Evolutionary conservation across 2,797 vertebrate species (phyloP), one percentile per base, ranked within the genome.

Genomic region (Okamejei kenojei): DNA sequence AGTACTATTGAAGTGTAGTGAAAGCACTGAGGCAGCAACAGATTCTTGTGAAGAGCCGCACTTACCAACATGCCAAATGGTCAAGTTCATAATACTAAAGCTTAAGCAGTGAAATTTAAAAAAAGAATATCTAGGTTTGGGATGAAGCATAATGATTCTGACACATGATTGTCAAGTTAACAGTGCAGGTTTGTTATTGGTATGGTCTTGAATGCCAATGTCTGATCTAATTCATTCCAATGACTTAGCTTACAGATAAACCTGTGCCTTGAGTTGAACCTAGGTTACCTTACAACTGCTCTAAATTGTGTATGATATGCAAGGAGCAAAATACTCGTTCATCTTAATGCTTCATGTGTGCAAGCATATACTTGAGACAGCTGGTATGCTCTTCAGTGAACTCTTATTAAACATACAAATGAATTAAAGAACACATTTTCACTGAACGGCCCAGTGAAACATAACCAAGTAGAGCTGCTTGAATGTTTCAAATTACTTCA

Each of bases 401-500:
- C 90, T n/a, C 23, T 73, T 92, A 92, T 76, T 92, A 92, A 92
- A 92, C 71, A 38, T 29, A 29, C 68, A 92, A 38, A 45, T 54
- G 71, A 92, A 74, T 92, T 76, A 74, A 76, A 54, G 35, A 92
- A 76, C 38, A 76, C 61, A 73, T 71, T 74, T 76, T 90, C 15
- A 38, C 68, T 90, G 88, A 90, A 71, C 35, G 38, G 35, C 63
- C 65, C 32, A 88, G 73, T 58, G 23, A 92, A 92, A 76, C 45
- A 71, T 58, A 45, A 76, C 90, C 38, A 92, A 45, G 10, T 54
- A 76, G 45, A 92, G 76, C 71, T 74, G 26, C 73, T 76, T 76
- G 45, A 38, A 92, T 74, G 58, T 92, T 92, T 76, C 45, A 92
- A 74, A 73, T 76, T 74, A 92, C 26, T 76, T 92, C 90, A 76